These are phyloP conservation scores for Homalodisca vitripennis DNA, from an alignment of 1,140 invertebrate genomes.

Conservation along the genomic window DNA sequence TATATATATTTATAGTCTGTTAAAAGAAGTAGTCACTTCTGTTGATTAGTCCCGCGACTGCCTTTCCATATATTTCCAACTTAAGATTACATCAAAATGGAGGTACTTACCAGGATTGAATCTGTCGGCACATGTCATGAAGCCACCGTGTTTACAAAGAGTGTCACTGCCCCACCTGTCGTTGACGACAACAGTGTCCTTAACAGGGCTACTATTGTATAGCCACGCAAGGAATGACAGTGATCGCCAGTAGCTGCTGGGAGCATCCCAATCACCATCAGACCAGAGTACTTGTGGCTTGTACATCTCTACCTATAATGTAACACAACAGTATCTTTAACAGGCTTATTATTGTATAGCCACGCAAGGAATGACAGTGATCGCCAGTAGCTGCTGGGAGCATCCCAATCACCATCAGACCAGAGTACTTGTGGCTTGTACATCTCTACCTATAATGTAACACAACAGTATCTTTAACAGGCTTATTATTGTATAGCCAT, in stretches of 20 bases:
- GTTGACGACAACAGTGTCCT: slow-evolving; percentile 84
- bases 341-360: slow-evolving; percentile 83
- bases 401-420: slow-evolving; percentile 93
- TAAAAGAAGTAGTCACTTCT: too few species aligned
- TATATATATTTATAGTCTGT: background rate
- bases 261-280: slow-evolving; percentile 87
- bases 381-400: slow-evolving; percentile 76
- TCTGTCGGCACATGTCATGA: slow-evolving; percentile 79
- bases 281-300: slow-evolving; percentile 91
- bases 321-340: slow-evolving; percentile 83
- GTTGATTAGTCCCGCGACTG: too few species aligned
- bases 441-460: slow-evolving; percentile 56
- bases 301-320: slow-evolving; percentile 67
- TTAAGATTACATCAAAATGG: too few species aligned
- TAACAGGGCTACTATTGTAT: slow-evolving; percentile 93
- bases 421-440: slow-evolving; percentile 91
- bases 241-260: slow-evolving; percentile 78
- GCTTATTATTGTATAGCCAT: slow-evolving; percentile 76
- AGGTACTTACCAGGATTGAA: slow-evolving; percentile 82
- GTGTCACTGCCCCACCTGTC: slow-evolving; percentile 68
- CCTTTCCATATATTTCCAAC: too few species aligned
- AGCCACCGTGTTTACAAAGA: slow-evolving; percentile 85
- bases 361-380: slow-evolving; percentile 73
- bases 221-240: slow-evolving; percentile 86
- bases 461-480: slow-evolving; percentile 84